Evolutionary conservation across 2,113 vertebrate genomes (phyloP).

Genomic region (Myrmecophaga tridactyla): DNA sequence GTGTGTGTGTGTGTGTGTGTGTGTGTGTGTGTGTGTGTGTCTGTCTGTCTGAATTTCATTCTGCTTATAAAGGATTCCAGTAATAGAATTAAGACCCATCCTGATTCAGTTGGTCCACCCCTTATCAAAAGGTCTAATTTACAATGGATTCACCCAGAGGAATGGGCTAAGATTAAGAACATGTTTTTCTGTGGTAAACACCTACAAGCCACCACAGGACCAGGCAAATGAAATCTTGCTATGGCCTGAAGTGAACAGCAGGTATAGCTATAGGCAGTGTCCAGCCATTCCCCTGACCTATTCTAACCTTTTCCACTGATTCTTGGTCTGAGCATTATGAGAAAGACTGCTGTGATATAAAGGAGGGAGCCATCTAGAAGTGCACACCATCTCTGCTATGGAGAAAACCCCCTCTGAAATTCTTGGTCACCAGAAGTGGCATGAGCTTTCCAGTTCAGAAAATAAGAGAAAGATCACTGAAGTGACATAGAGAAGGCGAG

Average conservation of each 20-base stretch:
- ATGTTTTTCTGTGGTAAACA: too few species aligned
- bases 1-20: too few species aligned
- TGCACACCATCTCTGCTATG: not conserved
- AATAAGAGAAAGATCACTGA: not conserved
- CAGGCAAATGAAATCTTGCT: not conserved
- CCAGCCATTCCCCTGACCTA: not conserved
- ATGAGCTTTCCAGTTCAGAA: constrained; percentile 20
- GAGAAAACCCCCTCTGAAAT: not conserved
- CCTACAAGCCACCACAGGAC: too few species aligned
- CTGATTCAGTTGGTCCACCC: too few species aligned
- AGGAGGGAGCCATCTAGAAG: not conserved
- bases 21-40: too few species aligned
- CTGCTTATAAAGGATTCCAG: too few species aligned
- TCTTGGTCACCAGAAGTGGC: not conserved
- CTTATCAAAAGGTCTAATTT: too few species aligned
- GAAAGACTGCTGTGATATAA: not conserved
- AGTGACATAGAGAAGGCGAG: not conserved
- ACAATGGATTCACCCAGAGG: too few species aligned
- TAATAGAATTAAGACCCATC: too few species aligned
- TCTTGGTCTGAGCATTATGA: not conserved
- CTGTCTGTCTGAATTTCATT: too few species aligned
- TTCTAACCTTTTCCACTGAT: not conserved
- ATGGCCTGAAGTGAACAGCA: not conserved
- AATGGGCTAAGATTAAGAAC: too few species aligned
- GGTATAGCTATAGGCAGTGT: not conserved